These are phyloP conservation scores for Epizoanthus illoricatus DNA, from an alignment of 92 coral and sea anemone species.

Conservation along the genomic window DNA sequence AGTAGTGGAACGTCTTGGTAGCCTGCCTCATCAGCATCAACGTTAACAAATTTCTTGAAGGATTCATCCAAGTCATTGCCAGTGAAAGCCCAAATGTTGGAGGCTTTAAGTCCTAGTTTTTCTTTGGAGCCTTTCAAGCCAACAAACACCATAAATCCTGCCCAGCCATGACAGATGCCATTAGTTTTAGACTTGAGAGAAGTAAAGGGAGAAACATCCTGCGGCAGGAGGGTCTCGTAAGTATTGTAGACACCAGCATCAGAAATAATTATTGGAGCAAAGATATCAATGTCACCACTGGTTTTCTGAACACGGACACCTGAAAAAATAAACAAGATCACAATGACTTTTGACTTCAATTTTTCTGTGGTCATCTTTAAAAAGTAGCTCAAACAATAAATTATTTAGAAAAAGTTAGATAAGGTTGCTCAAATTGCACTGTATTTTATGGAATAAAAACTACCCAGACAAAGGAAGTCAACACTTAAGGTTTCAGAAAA, in stretches of 20 bases:
- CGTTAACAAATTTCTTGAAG: constrained; percentile 50
- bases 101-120: constrained; percentile 76
- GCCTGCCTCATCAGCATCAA: constrained; percentile 66
- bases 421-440: too few relatives aligned
- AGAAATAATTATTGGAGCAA: constrained; percentile 84
- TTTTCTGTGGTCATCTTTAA: too few relatives aligned
- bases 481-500: too few relatives aligned
- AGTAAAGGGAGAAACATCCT: constrained; percentile 41
- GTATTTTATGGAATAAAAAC: too few relatives aligned
- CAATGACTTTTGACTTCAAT: not conserved
- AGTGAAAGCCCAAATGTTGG: constrained; percentile 86
- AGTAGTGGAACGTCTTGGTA: constrained; percentile 80
- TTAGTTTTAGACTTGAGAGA: constrained; percentile 49
- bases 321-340: constrained; percentile 25
- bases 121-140: constrained; percentile 88
- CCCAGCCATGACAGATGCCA: constrained; percentile 82
- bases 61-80: constrained; percentile 69
- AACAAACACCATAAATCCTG: constrained; percentile 80
- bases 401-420: not conserved
- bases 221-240: constrained; percentile 65
- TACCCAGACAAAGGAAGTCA: too few relatives aligned
- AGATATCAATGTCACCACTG: constrained; percentile 80
- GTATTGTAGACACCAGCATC: constrained; percentile 94
- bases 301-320: constrained; percentile 93
- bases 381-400: too few relatives aligned